Base-by-base conservation (phyloP, 2,113 vertebrate genomes). In the Octodon degus region DNA sequence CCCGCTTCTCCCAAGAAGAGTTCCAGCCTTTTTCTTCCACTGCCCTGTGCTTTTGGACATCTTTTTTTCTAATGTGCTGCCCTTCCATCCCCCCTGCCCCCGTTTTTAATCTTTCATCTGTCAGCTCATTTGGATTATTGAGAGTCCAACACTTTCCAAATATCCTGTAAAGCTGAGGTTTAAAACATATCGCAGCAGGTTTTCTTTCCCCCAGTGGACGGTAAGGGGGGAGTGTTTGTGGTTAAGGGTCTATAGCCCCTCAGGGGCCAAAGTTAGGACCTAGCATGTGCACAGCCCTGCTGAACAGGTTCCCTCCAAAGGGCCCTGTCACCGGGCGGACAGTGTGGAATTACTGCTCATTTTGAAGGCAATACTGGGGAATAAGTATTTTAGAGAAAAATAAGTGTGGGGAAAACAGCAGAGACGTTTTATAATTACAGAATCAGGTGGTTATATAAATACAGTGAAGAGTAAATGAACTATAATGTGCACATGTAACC, bases 401-500 rank as follows among this genome's bases (percentile, higher is more conserved):
- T 17, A 72, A 5, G 20, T 22, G 37, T 14, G 17, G 11, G 20
- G 24, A 11, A 37, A 55, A 47, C 3, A 27, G 14, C 22, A 47
- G 8, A 34, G 5, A 53, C 19, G 40, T 11, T 43, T 40, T 76
- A 1, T 37, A 55, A 60, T 74, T 88, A 30, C 9, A 17, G 53
- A 80, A 37, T 7, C 30, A 22, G 4, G n/a, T 19, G 50, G 8
- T 40, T 14, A 11, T 34, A 0, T 60, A 24, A 47, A 63, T 34
- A 8, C 6, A 22, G 0, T 13, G 1, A n/a, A 22, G n/a, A 37
- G 65, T 43, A 94, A 65, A 22, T 67, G 30, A 34, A 55, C 13
- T 34, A 12, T 4, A 6, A 8, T 0, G 4, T 63, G 14, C 34
- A 12, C 2, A 37, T 37, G 3, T 3, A 22, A 0, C 32, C 5